These are phyloP conservation scores for Lottia scabra DNA, from an alignment of 2,888 invertebrate genomes.

Conservation along the genomic window DNA sequence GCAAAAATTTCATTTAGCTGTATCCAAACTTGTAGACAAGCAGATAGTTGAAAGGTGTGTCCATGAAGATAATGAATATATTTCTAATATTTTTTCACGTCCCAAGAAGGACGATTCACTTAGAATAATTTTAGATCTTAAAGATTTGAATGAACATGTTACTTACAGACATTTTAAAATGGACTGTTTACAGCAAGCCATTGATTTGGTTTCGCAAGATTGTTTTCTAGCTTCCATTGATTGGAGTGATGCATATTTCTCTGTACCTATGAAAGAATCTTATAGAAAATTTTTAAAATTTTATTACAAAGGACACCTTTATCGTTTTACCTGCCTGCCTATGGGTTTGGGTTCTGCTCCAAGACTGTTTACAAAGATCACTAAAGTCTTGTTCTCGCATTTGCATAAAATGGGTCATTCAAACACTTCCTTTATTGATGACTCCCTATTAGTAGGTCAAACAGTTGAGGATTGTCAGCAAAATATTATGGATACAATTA, in stretches of 20 bases:
- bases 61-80: not conserved
- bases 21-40: not conserved
- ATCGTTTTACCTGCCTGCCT: conserved; percentile 9
- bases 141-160: conserved; percentile 26
- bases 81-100: conserved; percentile 5
- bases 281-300: conserved; percentile 2
- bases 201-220: conserved; percentile 11
- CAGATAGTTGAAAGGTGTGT: not conserved
- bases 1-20: not conserved
- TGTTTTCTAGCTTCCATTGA: conserved; percentile 15
- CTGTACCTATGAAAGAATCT: not conserved
- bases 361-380: not conserved
- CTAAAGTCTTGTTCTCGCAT: conserved; percentile 10
- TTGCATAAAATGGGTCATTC: conserved; percentile 12
- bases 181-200: conserved; percentile 26
- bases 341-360: not conserved
- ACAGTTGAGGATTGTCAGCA: conserved; percentile 16
- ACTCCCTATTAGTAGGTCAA: conserved; percentile 22
- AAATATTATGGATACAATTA: not conserved
- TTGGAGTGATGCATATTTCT: conserved; percentile 18
- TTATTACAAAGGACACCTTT: not conserved
- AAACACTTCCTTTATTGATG: conserved; percentile 9
- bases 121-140: conserved; percentile 11
- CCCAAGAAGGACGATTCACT: conserved; percentile 5
- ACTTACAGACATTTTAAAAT: conserved; percentile 32